phyloP scores from a whole-genome alignment of 1,140 invertebrate genomes.

The Brachionus asplanchnoidis region DNA sequence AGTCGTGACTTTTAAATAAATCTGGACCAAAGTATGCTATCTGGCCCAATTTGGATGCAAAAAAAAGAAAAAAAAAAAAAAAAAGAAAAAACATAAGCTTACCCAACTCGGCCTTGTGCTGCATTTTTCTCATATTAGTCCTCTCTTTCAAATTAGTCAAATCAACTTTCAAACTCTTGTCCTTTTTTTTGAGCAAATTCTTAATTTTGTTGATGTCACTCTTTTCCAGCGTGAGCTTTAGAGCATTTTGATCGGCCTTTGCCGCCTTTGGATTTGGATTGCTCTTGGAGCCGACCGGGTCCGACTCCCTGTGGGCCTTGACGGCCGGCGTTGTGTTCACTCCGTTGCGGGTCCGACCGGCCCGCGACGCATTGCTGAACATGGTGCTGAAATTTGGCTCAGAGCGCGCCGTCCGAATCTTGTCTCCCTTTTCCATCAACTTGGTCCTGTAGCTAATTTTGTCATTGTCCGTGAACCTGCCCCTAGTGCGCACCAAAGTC shows the following conservation, averaged over 20 bases:
- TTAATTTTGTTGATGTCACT: constrained; percentile 37
- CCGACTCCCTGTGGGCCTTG: neutral
- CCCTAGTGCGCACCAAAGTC: constrained; percentile 15
- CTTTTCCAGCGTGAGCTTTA: constrained; percentile 33
- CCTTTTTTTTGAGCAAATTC: constrained; percentile 37
- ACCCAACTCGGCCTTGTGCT: neutral
- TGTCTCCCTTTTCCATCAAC: constrained; percentile 14
- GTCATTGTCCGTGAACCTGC: constrained; percentile 32
- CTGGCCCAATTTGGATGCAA: too few relatives aligned
- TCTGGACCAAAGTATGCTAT: too few relatives aligned
- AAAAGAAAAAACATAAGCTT: neutral
- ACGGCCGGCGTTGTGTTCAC: constrained; percentile 23
- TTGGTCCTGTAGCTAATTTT: constrained; percentile 35
- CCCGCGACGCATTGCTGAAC: neutral
- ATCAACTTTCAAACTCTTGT: constrained; percentile 22
- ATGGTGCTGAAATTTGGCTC: constrained; percentile 22
- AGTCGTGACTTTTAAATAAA: too few relatives aligned
- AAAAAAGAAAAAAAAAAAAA: neutral
- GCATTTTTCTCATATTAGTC: neutral
- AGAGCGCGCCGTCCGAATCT: neutral
- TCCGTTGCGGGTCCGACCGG: neutral
- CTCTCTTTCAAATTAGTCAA: constrained; percentile 22
- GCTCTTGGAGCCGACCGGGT: neutral
- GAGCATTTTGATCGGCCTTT: neutral
- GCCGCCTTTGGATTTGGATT: neutral